These are phyloP conservation scores for Tetramorium alpestre DNA, from an alignment of 1,140 invertebrate genomes.

Conservation along the genomic window DNA sequence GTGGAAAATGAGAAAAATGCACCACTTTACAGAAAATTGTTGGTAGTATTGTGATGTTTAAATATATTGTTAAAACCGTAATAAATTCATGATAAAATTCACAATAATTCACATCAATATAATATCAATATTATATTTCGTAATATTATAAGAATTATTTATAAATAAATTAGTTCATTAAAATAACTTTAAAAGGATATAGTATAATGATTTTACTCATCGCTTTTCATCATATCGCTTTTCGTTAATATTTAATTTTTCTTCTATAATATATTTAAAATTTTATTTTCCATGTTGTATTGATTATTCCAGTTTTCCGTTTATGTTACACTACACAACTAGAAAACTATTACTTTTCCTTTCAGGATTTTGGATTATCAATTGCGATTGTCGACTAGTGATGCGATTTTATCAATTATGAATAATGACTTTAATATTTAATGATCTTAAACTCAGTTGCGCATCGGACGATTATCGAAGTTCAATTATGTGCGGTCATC, in stretches of 20 bases:
- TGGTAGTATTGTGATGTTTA: neutral
- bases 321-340: neutral
- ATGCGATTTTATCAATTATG: neutral
- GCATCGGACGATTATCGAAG: constrained; percentile 5
- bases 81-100: neutral
- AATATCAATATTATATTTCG: neutral
- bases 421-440: constrained; percentile 16
- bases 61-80: neutral
- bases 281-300: neutral
- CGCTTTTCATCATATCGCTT: neutral
- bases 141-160: neutral
- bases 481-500: constrained; percentile 2
- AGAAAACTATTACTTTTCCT: neutral
- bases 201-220: neutral
- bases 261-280: neutral
- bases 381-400: neutral
- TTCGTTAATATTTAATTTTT: neutral
- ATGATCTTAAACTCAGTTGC: neutral
- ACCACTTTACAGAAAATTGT: neutral
- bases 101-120: neutral
- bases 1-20: neutral
- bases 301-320: neutral
- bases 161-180: neutral
- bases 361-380: neutral
- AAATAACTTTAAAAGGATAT: neutral